Evolutionary conservation across 2,797 vertebrate species (phyloP), one percentile per base, ranked within the genome.

Genomic region (Manis crassicaudata): DNA sequence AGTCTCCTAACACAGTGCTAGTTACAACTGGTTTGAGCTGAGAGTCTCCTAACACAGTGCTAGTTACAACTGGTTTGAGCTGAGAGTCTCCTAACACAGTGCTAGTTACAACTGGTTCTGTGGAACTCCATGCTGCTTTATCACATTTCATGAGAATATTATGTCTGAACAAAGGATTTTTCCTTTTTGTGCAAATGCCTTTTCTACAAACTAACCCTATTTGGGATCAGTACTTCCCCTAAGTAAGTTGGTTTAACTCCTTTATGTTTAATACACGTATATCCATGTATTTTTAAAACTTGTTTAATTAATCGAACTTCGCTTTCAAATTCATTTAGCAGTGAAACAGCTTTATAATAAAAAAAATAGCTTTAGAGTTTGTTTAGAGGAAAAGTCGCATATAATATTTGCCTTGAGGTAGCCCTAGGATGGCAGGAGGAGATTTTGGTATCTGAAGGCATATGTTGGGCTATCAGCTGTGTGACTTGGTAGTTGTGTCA

Each of bases 141-240:
- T 73, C 63, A 62, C 32, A 76, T 35, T 40, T 29, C 9, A 7
- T 90, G 79, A 92, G 18, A 90, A 92, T 50, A 29, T 70, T 60
- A 65, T 60, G 43, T 85, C 46, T 94, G 84, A 92, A 85, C 52
- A 93, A 60, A 96, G 50, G 43, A 29, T 81, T 82, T 83, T 86
- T 92, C 37, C 56, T 73, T 80, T 94, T 20, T 43, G 14, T 83
- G 23, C 40, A 89, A 80, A 90, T 87, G 43, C 0, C 4, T 70
- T 80, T 93, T 91, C 37, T 79, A 62, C 3, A 20, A 7, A 73
- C 35, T 27, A 35, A 12, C 25, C 40, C 77, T 93, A 79, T 81
- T 86, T 87, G 40, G 52, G 2, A 52, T 4, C 68, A 63, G 14
- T 88, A 79, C 18, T 35, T 86, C 37, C 63, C 10, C 40, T 65